These are phyloP conservation scores for Boleophthalmus pectinirostris DNA, from an alignment of 2,113 vertebrate genomes.

Conservation along the genomic window DNA sequence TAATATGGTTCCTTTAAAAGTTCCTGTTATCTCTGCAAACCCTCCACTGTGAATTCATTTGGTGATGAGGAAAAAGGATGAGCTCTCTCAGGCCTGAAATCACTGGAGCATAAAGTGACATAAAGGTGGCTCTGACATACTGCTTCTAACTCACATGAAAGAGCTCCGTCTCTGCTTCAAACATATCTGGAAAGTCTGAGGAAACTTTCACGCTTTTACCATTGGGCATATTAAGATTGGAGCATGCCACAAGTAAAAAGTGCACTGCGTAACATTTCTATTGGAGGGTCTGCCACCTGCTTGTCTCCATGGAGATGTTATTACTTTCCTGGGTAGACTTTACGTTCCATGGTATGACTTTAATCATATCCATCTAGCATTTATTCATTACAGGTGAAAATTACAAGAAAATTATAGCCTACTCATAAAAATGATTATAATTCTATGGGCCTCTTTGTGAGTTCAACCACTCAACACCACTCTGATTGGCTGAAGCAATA, in stretches of 20 bases:
- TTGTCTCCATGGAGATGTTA: too few relatives aligned
- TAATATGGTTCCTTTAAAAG: conserved; percentile 42
- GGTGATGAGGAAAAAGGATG: conserved; percentile 15
- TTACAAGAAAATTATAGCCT: too few relatives aligned
- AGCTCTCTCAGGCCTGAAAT: conserved; percentile 22
- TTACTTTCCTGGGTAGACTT: too few relatives aligned
- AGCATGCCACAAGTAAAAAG: not conserved
- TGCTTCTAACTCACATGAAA: conserved; percentile 11
- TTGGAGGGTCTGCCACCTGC: not conserved
- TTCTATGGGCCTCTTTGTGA: too few relatives aligned
- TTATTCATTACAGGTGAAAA: too few relatives aligned
- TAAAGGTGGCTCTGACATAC: conserved; percentile 5
- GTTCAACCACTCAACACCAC: too few relatives aligned
- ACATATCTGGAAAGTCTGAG: not conserved
- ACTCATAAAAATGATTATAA: too few relatives aligned
- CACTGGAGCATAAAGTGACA: conserved; percentile 9
- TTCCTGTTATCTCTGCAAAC: conserved; percentile 19
- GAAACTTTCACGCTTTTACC: not conserved
- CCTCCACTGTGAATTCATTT: conserved; percentile 39
- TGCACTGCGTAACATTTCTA: too few relatives aligned
- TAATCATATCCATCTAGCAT: too few relatives aligned
- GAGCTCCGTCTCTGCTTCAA: conserved; percentile 7
- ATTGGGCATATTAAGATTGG: not conserved
- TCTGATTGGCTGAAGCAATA: too few relatives aligned
- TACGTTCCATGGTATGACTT: too few relatives aligned